Evolutionary conservation across 1,140 invertebrate genomes (phyloP).

Genomic region (Drosophila paulistorum): DNA sequence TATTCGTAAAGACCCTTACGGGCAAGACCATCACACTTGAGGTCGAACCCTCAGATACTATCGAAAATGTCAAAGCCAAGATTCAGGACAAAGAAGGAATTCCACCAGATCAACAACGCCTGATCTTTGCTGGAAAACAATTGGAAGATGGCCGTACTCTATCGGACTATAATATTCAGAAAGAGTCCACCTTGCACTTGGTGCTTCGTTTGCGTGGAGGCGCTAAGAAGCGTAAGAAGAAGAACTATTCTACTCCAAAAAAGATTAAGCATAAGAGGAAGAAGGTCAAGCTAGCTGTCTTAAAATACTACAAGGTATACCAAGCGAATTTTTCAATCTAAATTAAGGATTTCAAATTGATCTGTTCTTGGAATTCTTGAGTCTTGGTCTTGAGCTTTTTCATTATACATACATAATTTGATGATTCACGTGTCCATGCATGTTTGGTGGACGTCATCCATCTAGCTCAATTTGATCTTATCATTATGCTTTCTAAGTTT

Average conservation of each 20-base stretch:
- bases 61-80: conserved; percentile 12
- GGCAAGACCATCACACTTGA: conserved; percentile 5
- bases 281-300: conserved; percentile 99
- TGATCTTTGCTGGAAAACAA: conserved; percentile 9
- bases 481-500: neutral
- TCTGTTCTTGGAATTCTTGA: conserved; percentile 82
- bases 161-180: neutral
- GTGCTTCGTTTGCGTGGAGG: neutral
- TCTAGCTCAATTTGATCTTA: neutral
- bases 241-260: conserved; percentile 88
- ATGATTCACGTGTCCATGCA: neutral
- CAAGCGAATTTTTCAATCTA: neutral
- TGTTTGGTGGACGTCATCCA: neutral
- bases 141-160: neutral
- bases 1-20: neutral
- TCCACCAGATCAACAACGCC: conserved; percentile 3
- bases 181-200: conserved; percentile 4
- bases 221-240: conserved; percentile 2
- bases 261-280: conserved; percentile 99
- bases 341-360: conserved; percentile 22
- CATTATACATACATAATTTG: neutral
- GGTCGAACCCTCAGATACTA: conserved; percentile 4
- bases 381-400: conserved; percentile 77
- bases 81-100: conserved; percentile 10
- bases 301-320: conserved; percentile 98